Conservation (phyloP, 30 jellyfish, hydroid and myxozoan species). For the Morbakka virulenta region DNA sequence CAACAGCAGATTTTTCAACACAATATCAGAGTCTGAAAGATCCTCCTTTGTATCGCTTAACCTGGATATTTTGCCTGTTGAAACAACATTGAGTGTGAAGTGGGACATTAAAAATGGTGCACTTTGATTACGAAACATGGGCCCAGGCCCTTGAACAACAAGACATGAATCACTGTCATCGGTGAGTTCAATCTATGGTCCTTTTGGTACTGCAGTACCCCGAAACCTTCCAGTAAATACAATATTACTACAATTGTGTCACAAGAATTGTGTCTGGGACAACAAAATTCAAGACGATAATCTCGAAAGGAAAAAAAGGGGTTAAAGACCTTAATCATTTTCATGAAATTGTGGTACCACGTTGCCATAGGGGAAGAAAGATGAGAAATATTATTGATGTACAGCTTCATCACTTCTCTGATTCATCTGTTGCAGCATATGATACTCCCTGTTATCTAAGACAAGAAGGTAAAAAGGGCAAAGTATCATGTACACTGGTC, state of each 20-base stretch:
- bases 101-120: slow-evolving; percentile 16
- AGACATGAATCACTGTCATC: slow-evolving; percentile 15
- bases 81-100: slow-evolving; percentile 37
- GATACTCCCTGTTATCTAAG: neutral
- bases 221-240: neutral
- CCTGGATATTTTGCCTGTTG: slow-evolving; percentile 34
- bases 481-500: neutral
- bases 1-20: slow-evolving; percentile 16
- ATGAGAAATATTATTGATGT: neutral
- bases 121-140: neutral
- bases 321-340: neutral
- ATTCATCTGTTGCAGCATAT: neutral
- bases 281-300: neutral
- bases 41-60: slow-evolving; percentile 4
- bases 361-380: neutral
- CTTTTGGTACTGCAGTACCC: slow-evolving; percentile 26
- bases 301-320: neutral
- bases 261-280: neutral
- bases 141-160: slow-evolving; percentile 25
- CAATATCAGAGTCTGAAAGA: slow-evolving; percentile 37
- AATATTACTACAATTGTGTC: neutral
- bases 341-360: neutral
- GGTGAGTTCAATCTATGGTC: slow-evolving; percentile 30
- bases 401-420: neutral
- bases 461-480: neutral